Evolutionary conservation across 2,888 invertebrate genomes (phyloP), one percentile per base, ranked within the genome.

Genomic region (Diarsia dahlii): DNA sequence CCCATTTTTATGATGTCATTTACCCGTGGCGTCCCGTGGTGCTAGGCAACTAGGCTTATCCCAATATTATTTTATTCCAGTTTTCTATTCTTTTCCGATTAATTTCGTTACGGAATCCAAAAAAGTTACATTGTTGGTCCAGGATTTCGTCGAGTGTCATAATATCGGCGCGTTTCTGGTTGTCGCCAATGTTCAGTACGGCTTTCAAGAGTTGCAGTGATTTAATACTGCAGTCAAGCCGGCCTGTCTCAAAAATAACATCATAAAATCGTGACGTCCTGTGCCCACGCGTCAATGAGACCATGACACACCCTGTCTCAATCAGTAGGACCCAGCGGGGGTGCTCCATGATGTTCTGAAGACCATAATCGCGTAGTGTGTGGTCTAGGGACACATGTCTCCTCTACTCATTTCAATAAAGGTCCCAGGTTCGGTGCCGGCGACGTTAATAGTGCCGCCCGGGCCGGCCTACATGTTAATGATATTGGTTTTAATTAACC

Each of bases 401-500:
- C 69, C 54, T 71, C 69, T 76, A 71, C 75, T 85, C 82, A 84
- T 84, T 82, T 85, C 76, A 84, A 84, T 84, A 84, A 84, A 76
- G 50, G 75, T 75, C 71, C 63, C 74, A 74, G 75, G 64, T 78
- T 73, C 71, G 62, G 34, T 68, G 64, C 68, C 78, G 48, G 58
- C 60, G 79, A 74, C 85, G 83, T 82, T 82, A 68, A 73, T 76
- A 67, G 68, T 66, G 82, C 85, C 76, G 74, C 79, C 74, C 76
- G 75, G 73, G 23, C 62, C 68, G 74, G 74, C 34, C 75, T 74
- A 81, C 80, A 87, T 86, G 84, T 80, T 87, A 87, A 86, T 87
- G 84, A 87, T 86, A 86, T 87, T 84, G 84, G 88, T 86, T 86
- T 86, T 87, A 87, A 87, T 86, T 87, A 87, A 86, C 88, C 71